Percentiles rank a stretch among this genome's conserved stretches.
Evolutionary conservation across 2,797 vertebrate genomes (phyloP).

Genomic region (Anguilla pacifica): DNA sequence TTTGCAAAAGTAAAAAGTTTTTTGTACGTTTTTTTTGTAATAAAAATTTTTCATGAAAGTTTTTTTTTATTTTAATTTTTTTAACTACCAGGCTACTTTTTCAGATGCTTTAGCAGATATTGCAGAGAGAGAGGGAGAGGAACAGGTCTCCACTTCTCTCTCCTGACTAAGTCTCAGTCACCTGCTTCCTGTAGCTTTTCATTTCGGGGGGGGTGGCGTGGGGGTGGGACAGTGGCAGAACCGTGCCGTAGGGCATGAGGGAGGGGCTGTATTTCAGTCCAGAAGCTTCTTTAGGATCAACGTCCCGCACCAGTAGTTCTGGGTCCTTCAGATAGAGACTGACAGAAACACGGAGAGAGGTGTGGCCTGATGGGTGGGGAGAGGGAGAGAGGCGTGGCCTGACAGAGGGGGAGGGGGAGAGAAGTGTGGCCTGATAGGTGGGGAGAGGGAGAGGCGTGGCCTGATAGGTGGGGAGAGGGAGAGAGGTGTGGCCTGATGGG

Average conservation of each 20-base stretch:
- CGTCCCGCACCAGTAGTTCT: not conserved
- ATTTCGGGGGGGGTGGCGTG: not conserved
- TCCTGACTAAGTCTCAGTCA: not conserved
- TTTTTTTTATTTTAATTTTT: constrained; percentile 66
- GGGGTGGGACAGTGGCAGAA: not conserved
- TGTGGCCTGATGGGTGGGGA: too few species aligned
- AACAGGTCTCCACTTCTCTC: not conserved
- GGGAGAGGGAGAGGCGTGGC: too few species aligned
- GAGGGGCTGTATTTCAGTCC: not conserved
- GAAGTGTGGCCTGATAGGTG: too few species aligned
- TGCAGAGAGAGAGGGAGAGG: constrained; percentile 60
- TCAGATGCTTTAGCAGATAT: constrained; percentile 81
- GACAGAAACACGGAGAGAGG: too few species aligned
- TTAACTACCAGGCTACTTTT: constrained; percentile 78
- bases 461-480: too few species aligned
- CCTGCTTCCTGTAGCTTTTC: constrained; percentile 1
- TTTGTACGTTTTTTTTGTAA: constrained; percentile 59
- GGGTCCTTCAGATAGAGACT: not conserved
- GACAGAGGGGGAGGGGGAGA: too few species aligned
- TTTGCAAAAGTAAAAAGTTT: constrained; percentile 74
- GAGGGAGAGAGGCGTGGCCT: not conserved
- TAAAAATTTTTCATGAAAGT: constrained; percentile 75
- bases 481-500: not conserved
- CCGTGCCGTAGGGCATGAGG: not conserved
- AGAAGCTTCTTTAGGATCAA: not conserved